Evolutionary conservation across 2,113 vertebrate species (phyloP).

Genomic region (Hylia prasina): DNA sequence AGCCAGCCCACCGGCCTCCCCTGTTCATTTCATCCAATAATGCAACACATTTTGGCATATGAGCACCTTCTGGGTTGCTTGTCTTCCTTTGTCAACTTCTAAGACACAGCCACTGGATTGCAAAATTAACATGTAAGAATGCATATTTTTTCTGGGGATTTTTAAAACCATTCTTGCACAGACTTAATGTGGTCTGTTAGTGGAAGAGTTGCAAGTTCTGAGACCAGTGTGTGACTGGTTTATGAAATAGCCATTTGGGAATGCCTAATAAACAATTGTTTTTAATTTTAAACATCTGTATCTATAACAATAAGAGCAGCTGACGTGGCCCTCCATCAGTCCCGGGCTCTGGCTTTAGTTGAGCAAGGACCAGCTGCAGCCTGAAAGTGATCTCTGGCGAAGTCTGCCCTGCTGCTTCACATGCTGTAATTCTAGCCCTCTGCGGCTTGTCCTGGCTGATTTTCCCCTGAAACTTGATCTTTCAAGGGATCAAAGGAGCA

Average conservation of each 20-base stretch:
- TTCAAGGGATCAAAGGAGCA: neutral
- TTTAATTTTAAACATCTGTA: conserved; percentile 15
- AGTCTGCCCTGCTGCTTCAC: neutral
- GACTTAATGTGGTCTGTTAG: neutral
- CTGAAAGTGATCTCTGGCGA: neutral
- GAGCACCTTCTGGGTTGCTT: neutral
- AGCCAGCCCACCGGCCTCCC: neutral
- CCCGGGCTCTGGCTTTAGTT: neutral
- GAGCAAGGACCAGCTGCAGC: neutral
- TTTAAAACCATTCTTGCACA: neutral
- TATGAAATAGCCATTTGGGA: neutral
- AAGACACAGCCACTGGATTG: neutral
- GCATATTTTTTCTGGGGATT: neutral
- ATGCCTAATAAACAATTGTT: neutral
- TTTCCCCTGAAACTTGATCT: conserved; percentile 33
- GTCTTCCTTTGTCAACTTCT: neutral
- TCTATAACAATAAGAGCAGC: neutral
- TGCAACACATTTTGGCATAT: neutral
- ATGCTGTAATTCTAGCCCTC: neutral
- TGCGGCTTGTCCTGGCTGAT: neutral
- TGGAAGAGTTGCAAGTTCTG: neutral
- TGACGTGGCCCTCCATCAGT: neutral
- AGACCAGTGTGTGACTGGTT: neutral
- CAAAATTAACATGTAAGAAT: neutral
- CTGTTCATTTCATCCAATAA: neutral